phyloP scores from a whole-genome alignment of 2,888 invertebrate species.

The Melieria crassipennis region DNA sequence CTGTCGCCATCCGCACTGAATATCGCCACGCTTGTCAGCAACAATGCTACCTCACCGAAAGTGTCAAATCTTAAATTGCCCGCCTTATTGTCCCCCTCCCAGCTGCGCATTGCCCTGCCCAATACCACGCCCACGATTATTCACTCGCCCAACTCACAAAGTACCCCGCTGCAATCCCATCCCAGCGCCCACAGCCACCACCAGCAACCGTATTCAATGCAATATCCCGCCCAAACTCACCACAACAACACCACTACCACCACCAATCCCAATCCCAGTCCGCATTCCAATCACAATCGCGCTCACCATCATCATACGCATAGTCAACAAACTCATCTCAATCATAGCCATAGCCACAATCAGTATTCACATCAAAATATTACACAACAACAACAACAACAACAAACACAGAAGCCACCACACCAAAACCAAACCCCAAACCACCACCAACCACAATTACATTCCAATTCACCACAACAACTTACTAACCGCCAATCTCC shows the following conservation, averaged over 20 bases:
- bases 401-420: constrained; percentile 39
- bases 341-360: constrained; percentile 23
- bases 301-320: constrained; percentile 3
- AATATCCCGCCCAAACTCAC: constrained; percentile 32
- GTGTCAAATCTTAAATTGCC: constrained; percentile 32
- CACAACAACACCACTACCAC: constrained; percentile 29
- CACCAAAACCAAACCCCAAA: constrained; percentile 39
- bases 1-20: constrained; percentile 18
- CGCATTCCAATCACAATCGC: constrained; percentile 29
- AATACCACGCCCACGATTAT: constrained; percentile 5
- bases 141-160: not conserved
- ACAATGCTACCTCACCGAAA: constrained; percentile 23
- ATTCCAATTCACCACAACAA: constrained; percentile 42
- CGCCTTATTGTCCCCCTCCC: constrained; percentile 31
- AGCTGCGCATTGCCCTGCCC: constrained; percentile 24
- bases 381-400: constrained; percentile 30
- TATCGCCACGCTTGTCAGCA: constrained; percentile 20
- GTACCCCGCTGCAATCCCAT: not conserved
- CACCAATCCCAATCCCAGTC: constrained; percentile 13
- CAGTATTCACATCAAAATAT: not conserved
- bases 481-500: constrained; percentile 62
- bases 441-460: constrained; percentile 42
- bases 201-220: constrained; percentile 33
- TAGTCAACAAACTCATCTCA: constrained; percentile 22
- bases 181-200: not conserved